Conservation (phyloP, 2,888 invertebrate genomes). For the Cephus spinipes region DNA sequence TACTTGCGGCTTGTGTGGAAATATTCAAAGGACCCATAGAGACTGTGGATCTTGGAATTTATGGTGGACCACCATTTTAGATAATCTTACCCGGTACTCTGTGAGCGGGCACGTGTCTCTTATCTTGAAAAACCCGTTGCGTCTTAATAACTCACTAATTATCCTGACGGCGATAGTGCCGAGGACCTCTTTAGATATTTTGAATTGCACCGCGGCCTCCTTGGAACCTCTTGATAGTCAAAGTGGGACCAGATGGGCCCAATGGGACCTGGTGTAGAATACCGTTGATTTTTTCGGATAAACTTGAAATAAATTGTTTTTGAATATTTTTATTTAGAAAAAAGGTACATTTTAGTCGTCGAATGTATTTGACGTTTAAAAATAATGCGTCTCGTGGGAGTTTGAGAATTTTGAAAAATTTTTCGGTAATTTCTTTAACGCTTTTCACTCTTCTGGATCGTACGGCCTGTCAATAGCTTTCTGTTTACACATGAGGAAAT, state of each 20-base stretch:
- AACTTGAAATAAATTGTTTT: background rate
- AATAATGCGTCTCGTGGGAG: background rate
- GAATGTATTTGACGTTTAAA: background rate
- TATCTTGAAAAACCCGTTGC: conserved; percentile 29
- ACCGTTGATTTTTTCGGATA: background rate
- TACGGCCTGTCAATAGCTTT: background rate
- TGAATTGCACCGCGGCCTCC: background rate
- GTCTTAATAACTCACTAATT: conserved; percentile 43
- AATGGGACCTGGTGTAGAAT: background rate
- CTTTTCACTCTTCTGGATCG: background rate
- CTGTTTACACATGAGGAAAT: conserved; percentile 59
- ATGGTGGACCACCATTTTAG: background rate
- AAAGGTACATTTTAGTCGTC: background rate
- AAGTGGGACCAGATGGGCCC: background rate
- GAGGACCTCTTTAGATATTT: conserved; percentile 35
- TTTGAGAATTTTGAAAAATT: background rate
- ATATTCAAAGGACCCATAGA: background rate
- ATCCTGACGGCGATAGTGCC: conserved; percentile 28
- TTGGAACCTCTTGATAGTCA: background rate
- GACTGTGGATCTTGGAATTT: background rate
- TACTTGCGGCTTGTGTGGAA: background rate
- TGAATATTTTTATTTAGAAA: background rate
- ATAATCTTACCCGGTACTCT: conserved; percentile 15
- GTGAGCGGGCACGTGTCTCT: conserved; percentile 27
- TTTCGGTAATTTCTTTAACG: background rate